phyloP scores from a whole-genome alignment of 1,140 invertebrate genomes.

The Hydropsyche tenuis region DNA sequence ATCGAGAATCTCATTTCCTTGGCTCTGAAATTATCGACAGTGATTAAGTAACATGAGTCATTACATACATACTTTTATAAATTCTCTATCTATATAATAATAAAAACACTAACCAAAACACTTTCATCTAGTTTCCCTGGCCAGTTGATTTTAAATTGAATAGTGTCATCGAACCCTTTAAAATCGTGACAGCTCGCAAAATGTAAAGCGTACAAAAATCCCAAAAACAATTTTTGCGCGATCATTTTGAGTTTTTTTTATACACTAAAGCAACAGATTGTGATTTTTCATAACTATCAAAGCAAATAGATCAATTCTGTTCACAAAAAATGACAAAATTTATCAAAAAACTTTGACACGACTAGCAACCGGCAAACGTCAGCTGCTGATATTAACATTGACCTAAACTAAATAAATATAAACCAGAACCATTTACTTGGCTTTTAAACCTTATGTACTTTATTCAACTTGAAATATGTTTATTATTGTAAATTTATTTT shows the following conservation, averaged over 20 bases:
- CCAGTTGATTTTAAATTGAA: slow-evolving; percentile 83
- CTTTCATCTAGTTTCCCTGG: slow-evolving; percentile 66
- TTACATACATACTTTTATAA: no score
- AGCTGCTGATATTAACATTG: neutral
- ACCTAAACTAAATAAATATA: no score
- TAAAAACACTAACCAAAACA: slow-evolving; percentile 56
- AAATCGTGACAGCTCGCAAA: slow-evolving; percentile 31
- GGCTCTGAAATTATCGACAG: no score
- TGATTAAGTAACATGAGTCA: no score
- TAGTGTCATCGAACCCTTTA: slow-evolving; percentile 75
- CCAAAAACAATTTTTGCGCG: neutral
- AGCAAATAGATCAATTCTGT: neutral
- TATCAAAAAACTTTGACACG: neutral
- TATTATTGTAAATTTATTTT: no score
- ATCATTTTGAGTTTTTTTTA: neutral
- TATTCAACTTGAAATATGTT: no score
- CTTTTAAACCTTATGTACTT: no score
- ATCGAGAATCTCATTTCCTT: slow-evolving; percentile 61
- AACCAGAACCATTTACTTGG: no score
- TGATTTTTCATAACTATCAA: slow-evolving; percentile 1
- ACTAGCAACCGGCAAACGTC: slow-evolving; percentile 8
- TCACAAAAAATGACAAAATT: neutral
- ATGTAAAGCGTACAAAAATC: neutral
- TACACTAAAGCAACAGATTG: neutral
- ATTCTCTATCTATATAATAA: slow-evolving; percentile 4